Conservation (phyloP, 2,797 vertebrate genomes). For the Argyrosomus regius region DNA sequence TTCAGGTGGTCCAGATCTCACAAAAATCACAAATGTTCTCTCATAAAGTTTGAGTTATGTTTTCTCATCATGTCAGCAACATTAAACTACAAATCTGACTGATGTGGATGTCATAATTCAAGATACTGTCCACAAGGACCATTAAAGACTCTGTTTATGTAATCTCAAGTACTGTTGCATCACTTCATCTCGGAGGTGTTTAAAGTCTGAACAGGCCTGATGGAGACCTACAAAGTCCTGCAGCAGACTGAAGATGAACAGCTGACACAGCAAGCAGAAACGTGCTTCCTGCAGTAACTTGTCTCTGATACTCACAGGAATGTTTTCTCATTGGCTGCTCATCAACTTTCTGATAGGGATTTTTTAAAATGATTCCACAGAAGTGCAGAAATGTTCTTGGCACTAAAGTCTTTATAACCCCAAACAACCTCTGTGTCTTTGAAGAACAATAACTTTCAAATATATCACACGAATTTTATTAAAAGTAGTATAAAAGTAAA, state of each 20-base stretch:
- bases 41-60: no score
- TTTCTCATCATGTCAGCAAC: no score
- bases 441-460: not conserved
- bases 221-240: conserved; percentile 21
- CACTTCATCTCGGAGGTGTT: not conserved
- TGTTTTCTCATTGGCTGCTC: conserved; percentile 29
- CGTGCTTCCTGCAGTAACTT: conserved; percentile 13
- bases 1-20: no score
- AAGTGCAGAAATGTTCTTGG: conserved; percentile 22
- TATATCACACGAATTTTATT: no score
- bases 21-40: no score
- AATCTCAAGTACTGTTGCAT: not conserved
- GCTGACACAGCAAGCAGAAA: not conserved
- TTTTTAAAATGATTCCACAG: not conserved
- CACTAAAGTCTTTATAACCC: not conserved
- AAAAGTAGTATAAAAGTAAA: no score
- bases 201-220: not conserved
- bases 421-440: not conserved
- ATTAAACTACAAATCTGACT: no score
- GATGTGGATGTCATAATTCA: no score
- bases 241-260: not conserved
- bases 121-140: not conserved
- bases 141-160: not conserved
- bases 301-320: conserved; percentile 15
- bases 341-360: not conserved